Conservation (phyloP, 1,140 invertebrate genomes). For the Tetraneura akinire region DNA sequence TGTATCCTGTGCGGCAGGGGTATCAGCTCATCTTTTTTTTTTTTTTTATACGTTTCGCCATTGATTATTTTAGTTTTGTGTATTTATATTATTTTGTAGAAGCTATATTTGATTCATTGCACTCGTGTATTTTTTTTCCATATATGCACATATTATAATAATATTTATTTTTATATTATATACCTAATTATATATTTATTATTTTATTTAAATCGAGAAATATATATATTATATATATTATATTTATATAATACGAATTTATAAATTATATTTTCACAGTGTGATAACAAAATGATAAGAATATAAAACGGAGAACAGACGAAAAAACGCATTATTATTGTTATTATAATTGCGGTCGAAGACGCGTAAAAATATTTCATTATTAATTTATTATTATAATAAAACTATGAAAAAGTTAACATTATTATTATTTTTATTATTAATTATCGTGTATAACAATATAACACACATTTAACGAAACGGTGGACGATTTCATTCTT, state of each 20-base stretch:
- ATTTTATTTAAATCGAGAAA: too few species aligned
- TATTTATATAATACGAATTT: conserved; percentile 23
- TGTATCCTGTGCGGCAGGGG: too few species aligned
- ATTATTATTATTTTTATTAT: too few species aligned
- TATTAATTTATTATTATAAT: too few species aligned
- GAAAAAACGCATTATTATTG: background rate
- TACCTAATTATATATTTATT: background rate
- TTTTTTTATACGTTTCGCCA: conserved; percentile 1
- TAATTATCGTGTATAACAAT: too few species aligned
- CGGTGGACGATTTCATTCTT: too few species aligned
- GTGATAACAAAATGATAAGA: conserved; percentile 40
- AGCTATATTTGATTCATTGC: conserved; percentile 1
- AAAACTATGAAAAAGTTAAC: too few species aligned
- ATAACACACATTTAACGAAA: too few species aligned
- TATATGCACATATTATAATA: background rate
- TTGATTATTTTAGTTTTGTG: too few species aligned
- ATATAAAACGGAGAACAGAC: background rate
- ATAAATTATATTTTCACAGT: conserved; percentile 41
- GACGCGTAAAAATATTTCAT: too few species aligned
- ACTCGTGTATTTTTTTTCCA: conserved; percentile 18
- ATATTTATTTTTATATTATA: too few species aligned
- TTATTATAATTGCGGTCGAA: background rate
- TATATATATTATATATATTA: background rate
- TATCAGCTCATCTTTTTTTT: too few species aligned
- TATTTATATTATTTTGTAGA: conserved; percentile 26